Conservation (phyloP, 2,888 invertebrate genomes). For the Drosophila maculinotata region DNA sequence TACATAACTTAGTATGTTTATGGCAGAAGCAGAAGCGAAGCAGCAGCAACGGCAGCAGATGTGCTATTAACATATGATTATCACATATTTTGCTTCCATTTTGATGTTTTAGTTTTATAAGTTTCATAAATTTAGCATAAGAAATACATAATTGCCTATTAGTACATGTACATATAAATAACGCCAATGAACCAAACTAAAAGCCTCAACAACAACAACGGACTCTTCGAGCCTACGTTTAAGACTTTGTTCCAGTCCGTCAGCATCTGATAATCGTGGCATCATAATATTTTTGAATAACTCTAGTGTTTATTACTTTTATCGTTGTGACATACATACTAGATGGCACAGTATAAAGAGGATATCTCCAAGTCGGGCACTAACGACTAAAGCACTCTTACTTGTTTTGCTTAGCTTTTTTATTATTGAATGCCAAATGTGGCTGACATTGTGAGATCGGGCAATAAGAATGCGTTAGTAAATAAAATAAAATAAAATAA, state of each 20-base stretch:
- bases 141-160: slow-evolving; percentile 70
- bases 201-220: slow-evolving; percentile 9
- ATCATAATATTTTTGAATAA: slow-evolving; percentile 4
- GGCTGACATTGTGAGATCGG: slow-evolving; percentile 47
- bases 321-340: too few relatives aligned
- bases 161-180: slow-evolving; percentile 74
- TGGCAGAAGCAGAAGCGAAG: slow-evolving; percentile 40
- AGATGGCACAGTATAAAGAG: too few relatives aligned
- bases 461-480: slow-evolving; percentile 51
- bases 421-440: slow-evolving; percentile 48
- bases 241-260: slow-evolving; percentile 17
- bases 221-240: slow-evolving; percentile 3
- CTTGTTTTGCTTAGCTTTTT: slow-evolving; percentile 12
- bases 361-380: not conserved
- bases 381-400: not conserved
- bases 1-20: slow-evolving; percentile 71
- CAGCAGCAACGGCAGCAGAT: slow-evolving; percentile 34
- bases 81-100: slow-evolving; percentile 78
- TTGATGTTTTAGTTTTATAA: slow-evolving; percentile 64
- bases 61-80: slow-evolving; percentile 77
- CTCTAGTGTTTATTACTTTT: slow-evolving; percentile 3
- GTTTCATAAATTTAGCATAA: slow-evolving; percentile 64
- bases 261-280: too few relatives aligned
- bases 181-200: slow-evolving; percentile 30
- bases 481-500: slow-evolving; percentile 55